Conservation (phyloP, 53 echinoderm and acorn worm species). For the Luidia sarsii region DNA sequence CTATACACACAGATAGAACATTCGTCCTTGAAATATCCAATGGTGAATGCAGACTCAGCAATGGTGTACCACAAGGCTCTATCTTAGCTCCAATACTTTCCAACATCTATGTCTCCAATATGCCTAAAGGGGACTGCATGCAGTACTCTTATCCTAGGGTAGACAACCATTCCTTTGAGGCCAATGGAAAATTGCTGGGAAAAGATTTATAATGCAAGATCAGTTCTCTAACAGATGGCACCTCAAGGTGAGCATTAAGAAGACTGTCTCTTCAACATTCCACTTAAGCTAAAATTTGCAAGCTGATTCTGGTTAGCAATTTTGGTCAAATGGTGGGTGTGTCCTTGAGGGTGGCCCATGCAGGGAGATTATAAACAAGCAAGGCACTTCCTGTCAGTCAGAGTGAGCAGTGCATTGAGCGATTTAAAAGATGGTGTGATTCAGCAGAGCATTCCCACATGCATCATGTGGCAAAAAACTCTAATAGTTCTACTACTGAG, state of each 20-base stretch:
- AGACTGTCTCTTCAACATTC: slow-evolving; percentile 11
- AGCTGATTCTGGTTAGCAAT: too few relatives aligned
- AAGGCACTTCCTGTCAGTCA: too few relatives aligned
- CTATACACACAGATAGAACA: background rate
- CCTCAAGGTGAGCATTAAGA: background rate
- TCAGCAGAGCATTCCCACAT: too few relatives aligned
- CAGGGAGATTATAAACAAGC: too few relatives aligned
- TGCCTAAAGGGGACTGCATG: background rate
- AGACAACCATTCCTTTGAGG: background rate
- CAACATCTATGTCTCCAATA: background rate
- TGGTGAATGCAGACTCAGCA: background rate
- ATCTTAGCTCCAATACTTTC: background rate
- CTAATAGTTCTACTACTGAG: too few relatives aligned
- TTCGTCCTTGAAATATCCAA: background rate
- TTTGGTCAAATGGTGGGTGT: too few relatives aligned
- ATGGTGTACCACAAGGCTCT: slow-evolving; percentile 2
- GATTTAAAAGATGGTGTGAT: too few relatives aligned
- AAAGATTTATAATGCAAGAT: background rate
- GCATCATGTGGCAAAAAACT: too few relatives aligned
- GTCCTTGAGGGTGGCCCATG: too few relatives aligned
- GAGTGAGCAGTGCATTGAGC: too few relatives aligned
- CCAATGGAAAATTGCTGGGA: background rate
- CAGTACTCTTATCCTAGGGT: background rate
- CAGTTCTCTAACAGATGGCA: slow-evolving; percentile 1
- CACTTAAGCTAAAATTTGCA: too few relatives aligned